Conservation (phyloP, 2,888 invertebrate genomes). For the Crematogaster levior region DNA sequence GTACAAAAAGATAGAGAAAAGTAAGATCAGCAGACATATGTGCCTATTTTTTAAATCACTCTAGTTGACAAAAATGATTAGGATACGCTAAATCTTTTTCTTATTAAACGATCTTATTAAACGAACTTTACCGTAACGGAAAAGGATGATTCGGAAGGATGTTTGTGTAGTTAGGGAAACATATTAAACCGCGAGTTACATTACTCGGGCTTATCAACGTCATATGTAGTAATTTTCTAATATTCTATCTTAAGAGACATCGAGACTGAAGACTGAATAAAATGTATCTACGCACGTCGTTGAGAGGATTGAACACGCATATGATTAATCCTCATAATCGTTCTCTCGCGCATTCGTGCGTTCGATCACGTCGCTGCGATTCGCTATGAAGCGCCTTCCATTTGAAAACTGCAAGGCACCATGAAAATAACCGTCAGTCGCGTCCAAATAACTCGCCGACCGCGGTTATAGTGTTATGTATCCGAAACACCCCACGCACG, state of each 20-base stretch:
- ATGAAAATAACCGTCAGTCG: conserved; percentile 40
- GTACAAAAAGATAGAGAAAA: conserved; percentile 8
- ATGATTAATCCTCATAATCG: neutral
- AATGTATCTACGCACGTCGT: neutral
- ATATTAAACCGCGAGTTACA: too few relatives aligned
- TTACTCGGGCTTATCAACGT: too few relatives aligned
- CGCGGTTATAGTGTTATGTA: conserved; percentile 46
- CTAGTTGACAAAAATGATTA: too few relatives aligned
- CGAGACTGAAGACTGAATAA: neutral
- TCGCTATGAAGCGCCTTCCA: neutral
- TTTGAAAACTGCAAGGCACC: conserved; percentile 17
- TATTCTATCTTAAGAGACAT: neutral
- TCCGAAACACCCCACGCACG: conserved; percentile 42
- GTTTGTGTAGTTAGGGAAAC: too few relatives aligned
- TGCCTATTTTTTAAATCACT: too few relatives aligned
- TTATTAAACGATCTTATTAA: too few relatives aligned
- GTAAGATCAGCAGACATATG: conserved; percentile 8
- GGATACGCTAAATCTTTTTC: too few relatives aligned
- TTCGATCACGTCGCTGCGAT: neutral
- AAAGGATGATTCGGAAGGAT: too few relatives aligned
- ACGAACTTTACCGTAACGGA: too few relatives aligned
- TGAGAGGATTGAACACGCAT: neutral
- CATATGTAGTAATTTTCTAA: neutral
- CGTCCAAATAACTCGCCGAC: conserved; percentile 35
- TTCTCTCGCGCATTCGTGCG: neutral